A percentile compares a stretch with the other conserved stretches of the same genome.
These are phyloP conservation scores for Serripes groenlandicus DNA, from an alignment of 2,888 invertebrate genomes.

Conservation along the genomic window DNA sequence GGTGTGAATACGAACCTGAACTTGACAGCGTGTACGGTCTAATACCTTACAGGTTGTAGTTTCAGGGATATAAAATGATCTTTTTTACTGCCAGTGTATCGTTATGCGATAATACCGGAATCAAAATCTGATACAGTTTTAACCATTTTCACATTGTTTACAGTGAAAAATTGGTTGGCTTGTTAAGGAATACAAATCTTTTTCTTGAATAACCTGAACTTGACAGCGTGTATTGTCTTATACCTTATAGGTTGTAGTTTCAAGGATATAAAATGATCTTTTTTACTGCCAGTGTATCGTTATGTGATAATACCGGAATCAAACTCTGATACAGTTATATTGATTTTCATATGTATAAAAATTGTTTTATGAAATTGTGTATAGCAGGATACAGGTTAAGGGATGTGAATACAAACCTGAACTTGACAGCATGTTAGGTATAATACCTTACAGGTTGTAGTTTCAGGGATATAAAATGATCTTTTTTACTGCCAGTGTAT, in stretches of 20 bases:
- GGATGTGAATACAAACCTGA: slow-evolving; percentile 32
- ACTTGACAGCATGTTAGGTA: slow-evolving; percentile 34
- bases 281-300: not conserved
- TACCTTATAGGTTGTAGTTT: slow-evolving; percentile 11
- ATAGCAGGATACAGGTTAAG: too few relatives aligned
- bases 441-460: slow-evolving; percentile 36
- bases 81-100: not conserved
- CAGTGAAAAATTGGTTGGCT: not conserved
- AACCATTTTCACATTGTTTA: too few relatives aligned
- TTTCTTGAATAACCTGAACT: too few relatives aligned
- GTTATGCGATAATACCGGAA: not conserved
- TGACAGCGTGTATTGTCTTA: too few relatives aligned
- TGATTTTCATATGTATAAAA: too few relatives aligned
- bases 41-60: slow-evolving; percentile 18
- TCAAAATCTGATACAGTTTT: not conserved
- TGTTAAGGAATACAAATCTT: too few relatives aligned
- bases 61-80: not conserved
- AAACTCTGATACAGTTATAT: not conserved
- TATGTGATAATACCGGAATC: not conserved
- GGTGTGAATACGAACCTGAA: slow-evolving; percentile 30
- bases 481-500: slow-evolving; percentile 38
- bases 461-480: slow-evolving; percentile 47
- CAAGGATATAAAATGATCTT: not conserved
- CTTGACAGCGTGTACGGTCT: slow-evolving; percentile 34
- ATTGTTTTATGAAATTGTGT: too few relatives aligned